phyloP scores from a whole-genome alignment of 2,113 vertebrate species.

The Phalacrocorax aristotelis region DNA sequence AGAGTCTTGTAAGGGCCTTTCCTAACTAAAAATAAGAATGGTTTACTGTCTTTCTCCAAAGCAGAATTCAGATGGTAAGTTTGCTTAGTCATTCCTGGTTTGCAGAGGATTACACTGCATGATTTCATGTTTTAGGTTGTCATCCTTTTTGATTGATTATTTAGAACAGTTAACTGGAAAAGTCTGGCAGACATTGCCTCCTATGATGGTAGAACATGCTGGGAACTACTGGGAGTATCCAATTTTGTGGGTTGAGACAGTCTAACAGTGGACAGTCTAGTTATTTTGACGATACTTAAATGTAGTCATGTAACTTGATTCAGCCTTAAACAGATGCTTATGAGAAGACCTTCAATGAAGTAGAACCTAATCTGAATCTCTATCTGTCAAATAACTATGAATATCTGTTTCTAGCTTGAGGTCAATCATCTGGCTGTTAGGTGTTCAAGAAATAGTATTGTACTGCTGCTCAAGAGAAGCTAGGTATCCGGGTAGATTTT shows the following conservation, averaged over 20 bases:
- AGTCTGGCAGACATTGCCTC: not conserved
- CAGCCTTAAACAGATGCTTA: not conserved
- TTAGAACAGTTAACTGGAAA: not conserved
- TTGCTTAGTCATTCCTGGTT: not conserved
- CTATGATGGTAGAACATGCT: not conserved
- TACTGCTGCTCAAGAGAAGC: not conserved
- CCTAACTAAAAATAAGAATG: not conserved
- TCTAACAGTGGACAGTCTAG: not conserved
- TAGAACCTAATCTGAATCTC: not conserved
- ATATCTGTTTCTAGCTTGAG: not conserved
- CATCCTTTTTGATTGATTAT: not conserved
- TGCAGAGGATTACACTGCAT: not conserved
- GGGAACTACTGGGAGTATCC: not conserved
- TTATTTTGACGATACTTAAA: not conserved
- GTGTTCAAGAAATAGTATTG: not conserved
- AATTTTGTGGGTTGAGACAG: accelerated
- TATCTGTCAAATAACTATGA: not conserved
- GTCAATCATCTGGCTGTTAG: not conserved
- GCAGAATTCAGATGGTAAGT: not conserved
- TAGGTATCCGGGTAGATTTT: not conserved
- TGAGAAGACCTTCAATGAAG: not conserved
- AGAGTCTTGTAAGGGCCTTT: not conserved
- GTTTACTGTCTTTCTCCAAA: not conserved
- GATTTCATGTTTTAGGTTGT: not conserved
- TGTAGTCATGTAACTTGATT: not conserved